phyloP scores from a whole-genome alignment of 2,888 invertebrate species.

The Phoronis australis region DNA sequence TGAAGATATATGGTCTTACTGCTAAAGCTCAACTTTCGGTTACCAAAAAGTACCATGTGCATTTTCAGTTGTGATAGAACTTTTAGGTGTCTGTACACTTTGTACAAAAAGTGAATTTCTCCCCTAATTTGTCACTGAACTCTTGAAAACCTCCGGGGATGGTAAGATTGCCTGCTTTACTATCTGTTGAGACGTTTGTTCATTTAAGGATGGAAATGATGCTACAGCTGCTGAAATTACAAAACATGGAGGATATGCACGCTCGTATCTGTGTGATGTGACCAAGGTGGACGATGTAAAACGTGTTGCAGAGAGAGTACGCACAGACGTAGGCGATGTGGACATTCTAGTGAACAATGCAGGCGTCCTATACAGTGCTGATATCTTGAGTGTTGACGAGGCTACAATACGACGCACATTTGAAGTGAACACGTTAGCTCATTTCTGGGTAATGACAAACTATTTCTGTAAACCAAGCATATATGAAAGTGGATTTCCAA shows the following conservation, averaged over 20 bases:
- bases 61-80: too few species aligned
- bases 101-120: too few species aligned
- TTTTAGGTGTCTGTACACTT: too few species aligned
- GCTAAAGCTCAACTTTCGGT: too few species aligned
- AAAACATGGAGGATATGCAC: slow-evolving; percentile 24
- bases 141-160: too few species aligned
- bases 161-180: too few species aligned
- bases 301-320: slow-evolving; percentile 20
- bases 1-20: too few species aligned
- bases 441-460: slow-evolving; percentile 40
- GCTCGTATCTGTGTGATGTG: slow-evolving; percentile 32
- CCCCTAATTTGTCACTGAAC: too few species aligned
- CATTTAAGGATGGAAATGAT: slow-evolving; percentile 25
- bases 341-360: slow-evolving; percentile 35
- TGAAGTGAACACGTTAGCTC: slow-evolving; percentile 35
- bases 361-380: slow-evolving; percentile 31
- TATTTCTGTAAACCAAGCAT: too few species aligned
- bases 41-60: too few species aligned
- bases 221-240: slow-evolving; percentile 25
- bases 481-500: too few species aligned
- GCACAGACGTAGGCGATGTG: slow-evolving; percentile 26
- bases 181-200: too few species aligned
- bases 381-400: slow-evolving; percentile 24
- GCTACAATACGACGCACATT: slow-evolving; percentile 28
- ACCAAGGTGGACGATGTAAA: slow-evolving; percentile 25